Evolutionary conservation across 1,140 invertebrate species (phyloP), one percentile per base, ranked within the genome.

Genomic region (Pseudomyrmex gracilis): DNA sequence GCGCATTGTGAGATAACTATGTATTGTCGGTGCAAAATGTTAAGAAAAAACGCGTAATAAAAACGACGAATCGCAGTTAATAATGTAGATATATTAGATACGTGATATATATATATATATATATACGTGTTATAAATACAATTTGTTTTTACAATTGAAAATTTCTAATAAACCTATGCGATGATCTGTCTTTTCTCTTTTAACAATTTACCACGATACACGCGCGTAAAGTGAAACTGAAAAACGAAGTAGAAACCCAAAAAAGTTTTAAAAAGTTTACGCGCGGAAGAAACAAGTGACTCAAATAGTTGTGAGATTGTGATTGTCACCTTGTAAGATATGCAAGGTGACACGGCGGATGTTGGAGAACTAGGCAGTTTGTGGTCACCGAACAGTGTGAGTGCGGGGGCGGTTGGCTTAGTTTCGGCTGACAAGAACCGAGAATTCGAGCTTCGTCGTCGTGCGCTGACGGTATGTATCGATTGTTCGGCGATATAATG

Each of bases 401-500:
- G 82, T 34, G 73, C 78, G 85, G 68, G 67, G 73, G 83, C 73
- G 80, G 87, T 87, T 85, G 86, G 89, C 90, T 92, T 91, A 91
- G 89, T 92, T 34, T 90, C 86, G 86, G 86, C 83, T 85, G 87
- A 84, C 71, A 73, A 67, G 76, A 78, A 87, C 88, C 86, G 87
- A 89, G 87, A 78, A 88, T 86, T 90, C 85, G 90, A 91, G 89
- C 90, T 91, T 85, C 84, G 83, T 87, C 86, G 83, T 51, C 5
- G 34, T 60, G 34, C 87, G 90, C 88, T 84, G 89, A 88, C 84
- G 87, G 90, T 84, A 90, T 91, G 87, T 93, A 93, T 93, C 92
- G 93, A 93, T 93, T 93, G 92, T 93, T 90, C 85, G 68, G 89
- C 86, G 87, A 92, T 93, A 92, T 92, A 92, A 92, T 92, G 89